Percentiles rank a stretch among this genome's conserved stretches.
phyloP scores from a whole-genome alignment of 1,140 invertebrate genomes.

The Popillia japonica region DNA sequence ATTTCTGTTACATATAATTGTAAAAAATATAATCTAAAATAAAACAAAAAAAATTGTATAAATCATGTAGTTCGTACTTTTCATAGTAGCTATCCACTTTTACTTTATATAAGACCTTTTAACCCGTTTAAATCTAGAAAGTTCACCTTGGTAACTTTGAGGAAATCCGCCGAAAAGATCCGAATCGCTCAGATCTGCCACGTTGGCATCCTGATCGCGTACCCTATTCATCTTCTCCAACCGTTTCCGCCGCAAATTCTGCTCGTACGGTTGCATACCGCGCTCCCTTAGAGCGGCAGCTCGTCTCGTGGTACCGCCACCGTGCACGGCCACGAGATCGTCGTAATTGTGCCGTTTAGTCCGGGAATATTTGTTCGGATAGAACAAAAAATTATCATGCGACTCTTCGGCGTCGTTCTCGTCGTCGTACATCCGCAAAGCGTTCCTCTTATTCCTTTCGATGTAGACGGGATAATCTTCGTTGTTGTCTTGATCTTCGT shows the following conservation, averaged over 20 bases:
- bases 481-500: conserved; percentile 41
- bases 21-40: conserved; percentile 36
- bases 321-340: conserved; percentile 45
- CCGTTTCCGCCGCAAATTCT: conserved; percentile 20
- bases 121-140: conserved; percentile 56
- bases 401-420: conserved; percentile 31
- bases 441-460: conserved; percentile 36
- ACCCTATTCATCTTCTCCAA: conserved; percentile 10
- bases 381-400: conserved; percentile 43
- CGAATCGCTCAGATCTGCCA: conserved; percentile 51
- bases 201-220: neutral
- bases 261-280: conserved; percentile 45
- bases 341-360: conserved; percentile 47
- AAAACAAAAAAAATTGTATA: conserved; percentile 23
- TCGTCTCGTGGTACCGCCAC: conserved; percentile 44
- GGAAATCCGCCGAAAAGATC: conserved; percentile 58
- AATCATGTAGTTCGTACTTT: neutral
- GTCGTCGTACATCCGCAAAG: conserved; percentile 2
- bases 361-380: conserved; percentile 42
- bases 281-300: conserved; percentile 46
- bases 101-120: conserved; percentile 45
- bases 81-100: neutral
- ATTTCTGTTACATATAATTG: neutral
- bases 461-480: conserved; percentile 34
- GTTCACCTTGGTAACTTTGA: conserved; percentile 55